Evolutionary conservation across 2,888 invertebrate genomes (phyloP), one percentile per base, ranked within the genome.

Genomic region (Podabrus alpinus): DNA sequence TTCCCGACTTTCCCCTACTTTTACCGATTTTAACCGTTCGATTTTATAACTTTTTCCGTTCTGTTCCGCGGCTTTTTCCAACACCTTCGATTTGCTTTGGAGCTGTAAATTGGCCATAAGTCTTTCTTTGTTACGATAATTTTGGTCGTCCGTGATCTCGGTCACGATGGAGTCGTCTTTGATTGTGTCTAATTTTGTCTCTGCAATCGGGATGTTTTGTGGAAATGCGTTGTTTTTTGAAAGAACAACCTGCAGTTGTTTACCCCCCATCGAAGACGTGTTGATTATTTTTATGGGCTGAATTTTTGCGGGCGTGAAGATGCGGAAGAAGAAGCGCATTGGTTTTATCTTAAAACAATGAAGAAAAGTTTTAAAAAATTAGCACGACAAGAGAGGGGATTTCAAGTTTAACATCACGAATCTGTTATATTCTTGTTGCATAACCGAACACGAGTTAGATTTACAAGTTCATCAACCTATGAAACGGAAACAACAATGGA

Each of bases 281-380:
- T 85, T 87, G 61, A 87, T 83, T 72, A 87, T 87, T 79, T 85
- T 86, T 74, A 87, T 87, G 3, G 87, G 87, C 77, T 83, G 83
- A 29, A 87, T 84, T 78, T 87, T 86, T 80, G 86, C 78, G 0
- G 86, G 87, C 0, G 85, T 87, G 83, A 87, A 88, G 78, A 93
- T 91, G 64, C 91, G 89, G 84, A 92, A 92, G 85, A 90, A 91
- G 84, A 93, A 92, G 74, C 90, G 87, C 90, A 93, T 90, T 13
- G 92, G 92, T 71, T 90, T 90, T 64, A 89, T 88, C 92, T 75
- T 24, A 66, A 21, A 68, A 60, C 66, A 21, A 15, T 19, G n/a
- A 45, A 45, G 45, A 45, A 64, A 64, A 64, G 17, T 64, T 19
- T 66, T 16, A 69, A 69, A 17, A 60, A 66, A 71, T 74, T 74